Base-by-base conservation (phyloP, 2,888 invertebrate genomes). In the Parnassius orleans region DNA sequence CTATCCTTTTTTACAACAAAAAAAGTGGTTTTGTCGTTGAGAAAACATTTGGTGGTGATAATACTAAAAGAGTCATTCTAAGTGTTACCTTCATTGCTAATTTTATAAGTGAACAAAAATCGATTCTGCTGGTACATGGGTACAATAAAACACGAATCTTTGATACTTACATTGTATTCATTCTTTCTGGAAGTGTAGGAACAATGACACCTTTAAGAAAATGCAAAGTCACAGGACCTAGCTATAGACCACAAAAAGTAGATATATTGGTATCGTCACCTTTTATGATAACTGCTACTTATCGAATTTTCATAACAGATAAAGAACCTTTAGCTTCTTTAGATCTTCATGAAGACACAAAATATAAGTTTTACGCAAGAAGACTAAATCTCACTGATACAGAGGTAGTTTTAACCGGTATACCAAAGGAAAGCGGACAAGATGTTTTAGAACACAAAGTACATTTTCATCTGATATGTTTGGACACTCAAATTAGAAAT, bases 71-170 rank as follows among this genome's bases (percentile, higher is more conserved):
- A 74, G 82, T 85, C 67, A 78, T 74, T 67, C 65, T 91, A 15
- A 83, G 68, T 64, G 78, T 89, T n/a, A 89, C 83, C 76, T 90
- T 82, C 65, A 73, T 72, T 10, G 90, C 88, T 1, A 87, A 88
- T 70, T 90, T 87, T 70, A 78, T 86, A 11, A 67, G 74, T 11
- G 77, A 83, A 65, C 81, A 86, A 65, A 75, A 67, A 41, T 82
- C 86, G 48, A 76, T 85, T 57, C 79, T 91, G 43, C 74, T 91
- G 10, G 76, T 90, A 46, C 86, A 89, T 64, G 90, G 90, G 43
- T 87, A 86, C 60, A 91, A 88, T 64, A 90, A 90, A 79, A 87
- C 88, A 61, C 76, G 90, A 71, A 83, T 91, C 65, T 91, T 90
- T 66, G 91, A 91, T 66, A 87, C 89, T 0, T 90, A 87, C 57